A percentile compares a stretch with the other conserved stretches of the same genome.
Conservation (phyloP, 2,888 invertebrate genomes). For the Andrena bicolor region DNA sequence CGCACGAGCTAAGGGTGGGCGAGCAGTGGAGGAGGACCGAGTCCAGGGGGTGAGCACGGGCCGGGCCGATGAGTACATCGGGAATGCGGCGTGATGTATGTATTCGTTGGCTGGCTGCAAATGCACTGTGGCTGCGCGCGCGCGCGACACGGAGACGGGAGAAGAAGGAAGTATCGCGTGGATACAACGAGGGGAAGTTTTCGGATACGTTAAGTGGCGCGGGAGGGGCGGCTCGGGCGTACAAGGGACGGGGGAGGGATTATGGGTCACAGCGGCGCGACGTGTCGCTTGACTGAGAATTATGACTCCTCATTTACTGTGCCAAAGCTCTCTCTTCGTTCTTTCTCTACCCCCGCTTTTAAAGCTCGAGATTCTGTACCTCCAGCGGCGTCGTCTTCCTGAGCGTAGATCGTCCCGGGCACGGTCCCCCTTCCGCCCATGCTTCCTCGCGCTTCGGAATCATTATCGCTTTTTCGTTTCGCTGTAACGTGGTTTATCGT, state of each 20-base stretch:
- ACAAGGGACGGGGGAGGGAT: constrained; percentile 63
- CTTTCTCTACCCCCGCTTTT: constrained; percentile 41
- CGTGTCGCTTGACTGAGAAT: constrained; percentile 79
- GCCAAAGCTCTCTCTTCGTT: constrained; percentile 48
- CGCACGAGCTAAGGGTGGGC: not conserved
- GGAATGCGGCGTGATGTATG: constrained; percentile 64
- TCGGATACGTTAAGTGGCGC: constrained; percentile 58
- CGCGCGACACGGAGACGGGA: constrained; percentile 4
- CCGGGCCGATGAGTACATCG: constrained; percentile 65
- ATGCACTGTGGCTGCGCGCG: constrained; percentile 38
- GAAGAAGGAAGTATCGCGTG: constrained; percentile 48
- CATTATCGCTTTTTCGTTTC: constrained; percentile 35
- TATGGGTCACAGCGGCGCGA: constrained; percentile 75
- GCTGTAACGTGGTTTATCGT: constrained; percentile 4
- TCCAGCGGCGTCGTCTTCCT: constrained; percentile 34
- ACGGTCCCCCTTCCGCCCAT: not conserved
- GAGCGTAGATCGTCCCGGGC: constrained; percentile 17
- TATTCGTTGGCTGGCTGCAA: constrained; percentile 53
- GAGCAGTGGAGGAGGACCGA: not conserved
- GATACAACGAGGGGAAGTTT: constrained; percentile 60
- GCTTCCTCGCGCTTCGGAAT: constrained; percentile 23
- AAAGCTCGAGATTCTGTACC: constrained; percentile 52
- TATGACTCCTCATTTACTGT: constrained; percentile 81
- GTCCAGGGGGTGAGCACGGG: constrained; percentile 12
- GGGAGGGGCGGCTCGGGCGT: constrained; percentile 14